These are phyloP conservation scores for Calidris pugnax DNA, from an alignment of 2,113 vertebrate genomes.

Conservation along the genomic window DNA sequence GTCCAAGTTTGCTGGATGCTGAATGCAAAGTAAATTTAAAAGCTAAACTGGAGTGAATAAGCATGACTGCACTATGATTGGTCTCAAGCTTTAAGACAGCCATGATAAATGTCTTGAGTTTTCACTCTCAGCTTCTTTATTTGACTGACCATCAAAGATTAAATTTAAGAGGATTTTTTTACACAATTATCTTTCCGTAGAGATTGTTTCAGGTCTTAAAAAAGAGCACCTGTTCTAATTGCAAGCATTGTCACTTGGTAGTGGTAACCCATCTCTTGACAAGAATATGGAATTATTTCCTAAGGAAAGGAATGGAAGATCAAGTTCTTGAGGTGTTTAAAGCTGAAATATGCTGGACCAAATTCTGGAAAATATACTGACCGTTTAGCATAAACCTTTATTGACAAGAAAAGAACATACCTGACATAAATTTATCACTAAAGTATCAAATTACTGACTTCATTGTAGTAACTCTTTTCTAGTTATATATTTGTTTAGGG, in stretches of 20 bases:
- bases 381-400: not conserved
- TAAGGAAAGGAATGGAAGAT: not conserved
- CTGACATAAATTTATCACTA: not conserved
- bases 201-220: not conserved
- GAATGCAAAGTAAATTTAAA: not conserved
- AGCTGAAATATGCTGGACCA: not conserved
- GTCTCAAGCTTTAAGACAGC: not conserved
- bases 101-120: not conserved
- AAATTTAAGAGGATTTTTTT: not conserved
- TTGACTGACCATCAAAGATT: not conserved
- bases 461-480: not conserved
- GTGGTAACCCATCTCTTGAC: not conserved
- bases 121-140: not conserved
- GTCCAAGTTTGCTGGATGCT: not conserved
- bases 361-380: not conserved
- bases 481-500: not conserved
- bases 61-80: not conserved
- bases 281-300: not conserved
- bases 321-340: not conserved
- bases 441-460: not conserved
- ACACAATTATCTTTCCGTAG: not conserved
- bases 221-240: not conserved
- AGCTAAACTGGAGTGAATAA: not conserved
- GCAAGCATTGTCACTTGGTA: not conserved
- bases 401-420: not conserved